phyloP scores from a whole-genome alignment of 2,888 invertebrate genomes.

The Lissocephala sabroskyi region DNA sequence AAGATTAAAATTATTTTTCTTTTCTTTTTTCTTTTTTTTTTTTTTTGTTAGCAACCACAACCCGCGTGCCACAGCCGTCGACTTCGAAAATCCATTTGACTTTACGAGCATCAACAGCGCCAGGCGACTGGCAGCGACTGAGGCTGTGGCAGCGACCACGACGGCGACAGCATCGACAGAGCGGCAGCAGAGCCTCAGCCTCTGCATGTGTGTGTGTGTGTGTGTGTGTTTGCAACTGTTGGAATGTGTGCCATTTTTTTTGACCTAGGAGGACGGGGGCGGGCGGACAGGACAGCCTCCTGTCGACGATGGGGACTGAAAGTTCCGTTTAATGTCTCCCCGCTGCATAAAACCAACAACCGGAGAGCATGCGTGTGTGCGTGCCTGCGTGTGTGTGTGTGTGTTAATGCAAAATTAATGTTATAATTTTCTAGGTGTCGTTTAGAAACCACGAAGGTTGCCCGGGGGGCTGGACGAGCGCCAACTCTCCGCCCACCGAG shows the following conservation, averaged over 20 bases:
- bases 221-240: constrained; percentile 44
- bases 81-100: constrained; percentile 71
- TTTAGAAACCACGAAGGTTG: neutral
- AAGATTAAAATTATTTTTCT: constrained; percentile 18
- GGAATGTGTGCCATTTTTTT: constrained; percentile 57
- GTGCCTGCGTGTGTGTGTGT: constrained; percentile 29
- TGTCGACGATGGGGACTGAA: constrained; percentile 44
- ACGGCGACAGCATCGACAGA: no score
- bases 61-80: constrained; percentile 70
- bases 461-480: no score
- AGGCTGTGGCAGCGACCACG: no score
- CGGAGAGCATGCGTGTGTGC: constrained; percentile 8
- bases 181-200: no score
- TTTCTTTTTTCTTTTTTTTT: constrained; percentile 31
- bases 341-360: constrained; percentile 20
- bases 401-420: constrained; percentile 63
- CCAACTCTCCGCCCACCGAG: constrained; percentile 6
- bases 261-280: no score
- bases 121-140: no score
- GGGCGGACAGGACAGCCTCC: no score
- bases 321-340: constrained; percentile 62
- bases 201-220: constrained; percentile 1
- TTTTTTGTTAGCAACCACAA: constrained; percentile 22
- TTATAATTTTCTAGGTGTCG: constrained; percentile 57
- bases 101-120: constrained; percentile 43